phyloP scores from a whole-genome alignment of 2,113 vertebrate species.

The Hassar affinis region DNA sequence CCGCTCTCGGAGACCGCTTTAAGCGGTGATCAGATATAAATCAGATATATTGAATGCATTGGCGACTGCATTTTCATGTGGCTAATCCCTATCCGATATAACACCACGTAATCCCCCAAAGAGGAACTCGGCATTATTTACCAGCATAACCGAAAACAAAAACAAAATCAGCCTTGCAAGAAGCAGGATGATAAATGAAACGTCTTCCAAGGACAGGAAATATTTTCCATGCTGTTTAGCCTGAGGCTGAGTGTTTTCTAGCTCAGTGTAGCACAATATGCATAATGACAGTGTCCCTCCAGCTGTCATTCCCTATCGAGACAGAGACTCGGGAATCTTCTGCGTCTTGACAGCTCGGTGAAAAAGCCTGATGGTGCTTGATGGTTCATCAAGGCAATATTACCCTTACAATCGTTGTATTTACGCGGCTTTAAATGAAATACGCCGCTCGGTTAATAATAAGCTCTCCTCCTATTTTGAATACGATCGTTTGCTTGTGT shows the following conservation, averaged over 20 bases:
- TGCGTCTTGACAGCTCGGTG: slow-evolving; percentile 5
- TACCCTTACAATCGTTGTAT: slow-evolving; percentile 48
- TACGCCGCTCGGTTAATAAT: slow-evolving; percentile 45
- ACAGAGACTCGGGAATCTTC: slow-evolving; percentile 21
- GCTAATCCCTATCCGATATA: not conserved
- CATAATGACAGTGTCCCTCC: slow-evolving; percentile 46
- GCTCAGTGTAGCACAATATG: slow-evolving; percentile 42
- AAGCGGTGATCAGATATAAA: not conserved
- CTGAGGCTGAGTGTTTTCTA: slow-evolving; percentile 37
- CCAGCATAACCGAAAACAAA: not conserved
- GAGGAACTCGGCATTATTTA: not conserved
- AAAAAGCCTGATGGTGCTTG: too few relatives aligned
- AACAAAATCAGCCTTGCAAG: not conserved
- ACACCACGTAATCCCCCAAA: not conserved
- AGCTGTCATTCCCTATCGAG: slow-evolving; percentile 51
- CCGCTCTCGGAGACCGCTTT: not conserved
- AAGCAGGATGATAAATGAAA: slow-evolving; percentile 27
- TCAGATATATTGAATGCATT: not conserved
- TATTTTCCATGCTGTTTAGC: slow-evolving; percentile 25
- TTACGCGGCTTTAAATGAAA: slow-evolving; percentile 50
- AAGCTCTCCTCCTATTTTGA: slow-evolving; percentile 10
- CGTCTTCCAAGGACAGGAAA: slow-evolving; percentile 16
- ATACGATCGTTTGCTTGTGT: not conserved
- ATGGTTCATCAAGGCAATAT: slow-evolving; percentile 61
- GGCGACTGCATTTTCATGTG: not conserved